Conservation (phyloP, 1,140 invertebrate genomes). For the Drosophila funebris region DNA sequence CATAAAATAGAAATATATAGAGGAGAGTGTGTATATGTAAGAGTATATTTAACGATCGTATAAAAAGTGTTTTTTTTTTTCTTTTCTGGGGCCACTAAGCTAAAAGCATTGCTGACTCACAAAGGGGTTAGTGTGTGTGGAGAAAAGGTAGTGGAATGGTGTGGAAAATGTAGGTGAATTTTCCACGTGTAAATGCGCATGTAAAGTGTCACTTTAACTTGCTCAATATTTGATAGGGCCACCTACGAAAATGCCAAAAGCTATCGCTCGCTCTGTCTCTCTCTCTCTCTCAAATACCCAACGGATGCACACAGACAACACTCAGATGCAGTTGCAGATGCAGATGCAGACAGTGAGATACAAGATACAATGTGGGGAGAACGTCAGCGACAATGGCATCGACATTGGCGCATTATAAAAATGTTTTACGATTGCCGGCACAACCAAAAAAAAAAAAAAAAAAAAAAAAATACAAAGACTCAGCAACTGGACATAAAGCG, state of each 20-base stretch:
- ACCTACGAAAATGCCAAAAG: conserved; percentile 55
- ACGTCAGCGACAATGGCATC: conserved; percentile 21
- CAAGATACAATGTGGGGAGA: conserved; percentile 17
- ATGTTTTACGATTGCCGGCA: conserved; percentile 72
- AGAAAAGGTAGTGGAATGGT: not conserved
- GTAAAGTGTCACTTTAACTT: conserved; percentile 76
- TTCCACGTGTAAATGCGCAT: conserved; percentile 59
- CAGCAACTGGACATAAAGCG: conserved; percentile 53
- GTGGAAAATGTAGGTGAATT: conserved; percentile 4
- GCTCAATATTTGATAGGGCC: conserved; percentile 74
- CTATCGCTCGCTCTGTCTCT: too few relatives aligned
- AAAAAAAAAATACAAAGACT: conserved; percentile 51
- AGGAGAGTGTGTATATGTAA: conserved; percentile 17
- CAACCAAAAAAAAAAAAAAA: conserved; percentile 24
- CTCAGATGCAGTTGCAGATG: not conserved
- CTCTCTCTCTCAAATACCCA: conserved; percentile 15
- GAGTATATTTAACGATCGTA: conserved; percentile 33
- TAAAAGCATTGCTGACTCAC: conserved; percentile 49
- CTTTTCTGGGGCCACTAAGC: conserved; percentile 18
- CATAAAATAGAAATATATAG: conserved; percentile 24
- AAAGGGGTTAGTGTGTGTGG: not conserved
- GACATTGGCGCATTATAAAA: conserved; percentile 72
- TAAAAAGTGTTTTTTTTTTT: too few relatives aligned
- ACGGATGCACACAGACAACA: not conserved
- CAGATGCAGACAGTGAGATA: not conserved